A percentile compares a stretch with the other conserved stretches of the same genome.
phyloP scores from a whole-genome alignment of 2,888 invertebrate species.

The Plagodis dolabraria region DNA sequence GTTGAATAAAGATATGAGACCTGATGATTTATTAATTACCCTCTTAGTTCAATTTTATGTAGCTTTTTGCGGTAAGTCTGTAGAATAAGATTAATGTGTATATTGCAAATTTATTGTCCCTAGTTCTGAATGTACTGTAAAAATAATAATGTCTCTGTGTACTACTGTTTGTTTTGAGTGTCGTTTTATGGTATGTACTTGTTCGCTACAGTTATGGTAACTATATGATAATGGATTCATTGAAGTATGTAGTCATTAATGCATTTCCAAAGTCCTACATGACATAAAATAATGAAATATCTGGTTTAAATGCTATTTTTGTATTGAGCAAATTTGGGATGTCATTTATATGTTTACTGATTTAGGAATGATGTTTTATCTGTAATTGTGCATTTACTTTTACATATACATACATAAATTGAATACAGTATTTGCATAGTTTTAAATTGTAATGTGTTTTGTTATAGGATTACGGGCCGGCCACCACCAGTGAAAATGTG shows the following conservation, averaged over 20 bases:
- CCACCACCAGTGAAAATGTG: slow-evolving; percentile 82
- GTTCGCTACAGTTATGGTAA: slow-evolving; percentile 42
- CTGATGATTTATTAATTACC: slow-evolving; percentile 35
- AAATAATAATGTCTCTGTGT: too few relatives aligned
- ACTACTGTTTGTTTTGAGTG: slow-evolving; percentile 56
- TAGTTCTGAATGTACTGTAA: slow-evolving; percentile 44
- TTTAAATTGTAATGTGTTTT: slow-evolving; percentile 44
- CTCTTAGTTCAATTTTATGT: slow-evolving; percentile 12
- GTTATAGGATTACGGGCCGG: slow-evolving; percentile 83
- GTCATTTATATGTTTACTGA: too few relatives aligned
- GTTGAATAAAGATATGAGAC: slow-evolving; percentile 34
- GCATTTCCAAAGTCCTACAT: too few relatives aligned
- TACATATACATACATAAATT: slow-evolving; percentile 11
- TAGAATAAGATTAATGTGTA: slow-evolving; percentile 4
- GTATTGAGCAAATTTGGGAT: not conserved
- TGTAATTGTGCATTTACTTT: slow-evolving; percentile 16
- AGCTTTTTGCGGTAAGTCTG: slow-evolving; percentile 25
- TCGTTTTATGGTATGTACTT: slow-evolving; percentile 27
- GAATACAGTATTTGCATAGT: not conserved
- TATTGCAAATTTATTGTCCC: slow-evolving; percentile 6
- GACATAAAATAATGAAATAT: too few relatives aligned
- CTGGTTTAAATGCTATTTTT: not conserved
- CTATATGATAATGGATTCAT: slow-evolving; percentile 53
- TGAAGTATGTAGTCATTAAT: slow-evolving; percentile 3
- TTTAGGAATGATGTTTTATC: not conserved